Evolutionary conservation across 2,888 invertebrate species (phyloP).

Genomic region (Cataglyphis livida): DNA sequence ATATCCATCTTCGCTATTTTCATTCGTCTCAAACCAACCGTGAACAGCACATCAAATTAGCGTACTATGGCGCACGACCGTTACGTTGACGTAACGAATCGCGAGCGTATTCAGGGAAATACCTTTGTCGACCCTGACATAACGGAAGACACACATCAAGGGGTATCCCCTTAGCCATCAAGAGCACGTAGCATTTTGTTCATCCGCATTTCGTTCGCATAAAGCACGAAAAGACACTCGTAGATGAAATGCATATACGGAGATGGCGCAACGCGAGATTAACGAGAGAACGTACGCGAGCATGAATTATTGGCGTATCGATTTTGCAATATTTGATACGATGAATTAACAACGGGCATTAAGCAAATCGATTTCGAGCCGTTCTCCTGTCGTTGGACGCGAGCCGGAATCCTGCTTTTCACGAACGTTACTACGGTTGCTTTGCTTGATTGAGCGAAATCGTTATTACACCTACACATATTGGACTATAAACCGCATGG

Average conservation of each 20-base stretch:
- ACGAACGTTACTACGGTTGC: background rate
- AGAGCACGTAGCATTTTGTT: conserved; percentile 24
- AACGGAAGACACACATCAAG: conserved; percentile 33
- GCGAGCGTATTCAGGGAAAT: conserved; percentile 47
- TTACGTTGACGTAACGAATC: conserved; percentile 49
- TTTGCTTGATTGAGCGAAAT: conserved; percentile 11
- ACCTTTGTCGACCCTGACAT: conserved; percentile 46
- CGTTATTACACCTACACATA: background rate
- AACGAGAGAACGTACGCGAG: background rate
- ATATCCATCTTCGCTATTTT: conserved; percentile 42
- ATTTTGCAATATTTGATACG: conserved; percentile 45
- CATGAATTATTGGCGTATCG: conserved; percentile 41
- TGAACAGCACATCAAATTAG: conserved; percentile 42
- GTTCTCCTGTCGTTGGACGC: background rate
- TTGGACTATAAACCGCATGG: background rate
- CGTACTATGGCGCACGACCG: conserved; percentile 11
- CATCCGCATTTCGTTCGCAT: conserved; percentile 17
- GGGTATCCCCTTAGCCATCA: conserved; percentile 26
- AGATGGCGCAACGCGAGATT: conserved; percentile 1
- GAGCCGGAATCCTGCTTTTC: conserved; percentile 20
- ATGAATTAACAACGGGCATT: conserved; percentile 62
- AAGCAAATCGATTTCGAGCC: conserved; percentile 42
- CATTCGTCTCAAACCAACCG: conserved; percentile 38
- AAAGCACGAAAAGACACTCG: conserved; percentile 28
- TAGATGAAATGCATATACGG: background rate